Conservation (phyloP, 2,888 invertebrate genomes). For the Laothoe populi region DNA sequence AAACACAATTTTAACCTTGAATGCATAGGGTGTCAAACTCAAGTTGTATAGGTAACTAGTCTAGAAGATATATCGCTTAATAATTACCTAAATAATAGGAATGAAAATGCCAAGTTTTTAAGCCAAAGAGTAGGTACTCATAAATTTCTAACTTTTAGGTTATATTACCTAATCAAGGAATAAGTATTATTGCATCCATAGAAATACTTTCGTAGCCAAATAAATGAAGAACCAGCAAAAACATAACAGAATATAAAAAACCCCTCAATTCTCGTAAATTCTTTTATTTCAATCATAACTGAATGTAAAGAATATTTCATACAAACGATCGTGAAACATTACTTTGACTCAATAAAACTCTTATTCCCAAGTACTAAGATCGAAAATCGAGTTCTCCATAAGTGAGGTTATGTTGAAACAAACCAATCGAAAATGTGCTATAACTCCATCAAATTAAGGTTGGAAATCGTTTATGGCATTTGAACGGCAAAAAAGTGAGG, state of each 20-base stretch:
- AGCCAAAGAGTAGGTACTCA: too few relatives aligned
- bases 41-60: too few relatives aligned
- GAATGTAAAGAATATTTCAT: constrained; percentile 13
- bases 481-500: constrained; percentile 11
- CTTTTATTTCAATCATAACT: constrained; percentile 25
- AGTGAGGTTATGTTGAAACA: constrained; percentile 19
- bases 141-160: too few relatives aligned
- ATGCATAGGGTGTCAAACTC: too few relatives aligned
- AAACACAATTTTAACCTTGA: too few relatives aligned
- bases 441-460: constrained; percentile 5
- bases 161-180: too few relatives aligned
- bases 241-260: not conserved
- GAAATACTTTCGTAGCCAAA: not conserved
- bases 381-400: not conserved
- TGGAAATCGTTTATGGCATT: constrained; percentile 11
- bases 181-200: too few relatives aligned
- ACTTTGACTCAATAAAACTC: constrained; percentile 9
- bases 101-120: too few relatives aligned
- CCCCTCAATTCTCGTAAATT: not conserved
- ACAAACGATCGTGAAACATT: constrained; percentile 11
- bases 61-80: too few relatives aligned
- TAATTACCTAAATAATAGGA: too few relatives aligned
- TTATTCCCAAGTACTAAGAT: constrained; percentile 8
- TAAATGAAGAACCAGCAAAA: not conserved
- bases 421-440: constrained; percentile 6